phyloP scores from a whole-genome alignment of 2,113 vertebrate species.

The Xiphophorus hellerii region DNA sequence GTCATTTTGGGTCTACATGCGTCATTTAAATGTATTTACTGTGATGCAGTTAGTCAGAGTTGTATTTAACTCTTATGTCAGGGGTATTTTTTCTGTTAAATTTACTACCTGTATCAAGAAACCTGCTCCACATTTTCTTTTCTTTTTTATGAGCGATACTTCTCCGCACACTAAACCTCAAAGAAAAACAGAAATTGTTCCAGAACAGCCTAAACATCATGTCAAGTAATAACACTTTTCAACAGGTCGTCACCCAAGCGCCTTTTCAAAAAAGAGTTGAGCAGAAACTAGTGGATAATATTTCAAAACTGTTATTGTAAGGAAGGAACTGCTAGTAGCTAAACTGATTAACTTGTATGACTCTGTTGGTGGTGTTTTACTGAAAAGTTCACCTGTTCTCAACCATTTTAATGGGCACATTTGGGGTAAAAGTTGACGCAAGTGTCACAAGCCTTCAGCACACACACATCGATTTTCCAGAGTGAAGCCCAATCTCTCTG shows the following conservation, averaged over 20 bases:
- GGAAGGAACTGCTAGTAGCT: constrained; percentile 51
- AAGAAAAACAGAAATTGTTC: neutral
- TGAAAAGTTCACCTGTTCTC: constrained; percentile 15
- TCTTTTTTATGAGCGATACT: neutral
- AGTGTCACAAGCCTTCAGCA: neutral
- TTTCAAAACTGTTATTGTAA: constrained; percentile 72
- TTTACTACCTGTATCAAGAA: neutral
- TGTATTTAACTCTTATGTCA: neutral
- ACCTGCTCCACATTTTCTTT: neutral
- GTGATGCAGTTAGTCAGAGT: neutral
- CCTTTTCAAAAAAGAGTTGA: constrained; percentile 47
- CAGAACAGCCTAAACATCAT: neutral
- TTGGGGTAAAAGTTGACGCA: constrained; percentile 4
- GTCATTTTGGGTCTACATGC: too few relatives aligned
- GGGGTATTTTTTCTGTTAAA: neutral
- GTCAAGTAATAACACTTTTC: constrained; percentile 32
- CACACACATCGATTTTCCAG: constrained; percentile 4
- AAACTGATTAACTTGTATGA: constrained; percentile 36
- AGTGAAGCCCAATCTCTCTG: constrained; percentile 22
- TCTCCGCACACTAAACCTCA: neutral
- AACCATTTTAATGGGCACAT: constrained; percentile 23
- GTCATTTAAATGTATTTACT: too few relatives aligned
- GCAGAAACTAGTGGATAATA: constrained; percentile 59
- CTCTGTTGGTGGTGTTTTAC: constrained; percentile 24
- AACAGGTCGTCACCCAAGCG: constrained; percentile 62